phyloP scores from a whole-genome alignment of 2,888 invertebrate genomes.

The Drosophila trichaetosa region DNA sequence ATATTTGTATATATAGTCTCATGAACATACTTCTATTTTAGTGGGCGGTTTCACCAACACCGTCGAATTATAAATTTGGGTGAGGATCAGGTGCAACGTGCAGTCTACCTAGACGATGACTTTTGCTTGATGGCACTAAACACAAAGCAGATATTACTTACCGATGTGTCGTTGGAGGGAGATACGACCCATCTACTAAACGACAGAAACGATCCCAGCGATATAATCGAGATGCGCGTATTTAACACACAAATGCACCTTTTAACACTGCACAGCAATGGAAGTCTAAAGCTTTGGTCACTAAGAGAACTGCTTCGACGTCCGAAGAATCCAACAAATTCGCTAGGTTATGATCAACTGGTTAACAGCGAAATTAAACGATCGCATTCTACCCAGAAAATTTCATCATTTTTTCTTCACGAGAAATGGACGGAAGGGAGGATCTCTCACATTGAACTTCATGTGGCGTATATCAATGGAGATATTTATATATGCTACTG shows the following conservation, averaged over 20 bases:
- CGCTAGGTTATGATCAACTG: constrained; percentile 43
- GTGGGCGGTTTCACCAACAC: constrained; percentile 83
- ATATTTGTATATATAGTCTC: neutral
- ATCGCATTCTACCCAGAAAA: constrained; percentile 17
- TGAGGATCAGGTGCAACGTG: constrained; percentile 63
- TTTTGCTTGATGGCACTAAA: constrained; percentile 80
- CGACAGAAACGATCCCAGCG: constrained; percentile 55
- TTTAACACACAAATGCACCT: constrained; percentile 77
- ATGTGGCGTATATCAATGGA: constrained; percentile 78
- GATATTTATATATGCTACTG: constrained; percentile 79
- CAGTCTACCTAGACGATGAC: constrained; percentile 78
- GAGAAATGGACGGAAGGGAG: constrained; percentile 36
- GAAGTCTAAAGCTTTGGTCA: constrained; percentile 82
- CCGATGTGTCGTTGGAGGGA: constrained; percentile 82
- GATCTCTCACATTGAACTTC: constrained; percentile 54
- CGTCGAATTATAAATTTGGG: constrained; percentile 83
- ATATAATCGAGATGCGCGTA: constrained; percentile 73
- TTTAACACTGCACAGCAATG: constrained; percentile 81
- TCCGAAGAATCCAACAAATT: constrained; percentile 9
- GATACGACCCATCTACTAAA: constrained; percentile 71
- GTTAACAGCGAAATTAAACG: constrained; percentile 47
- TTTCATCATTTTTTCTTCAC: constrained; percentile 59
- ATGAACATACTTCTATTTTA: constrained; percentile 31
- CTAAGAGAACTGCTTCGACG: constrained; percentile 47
- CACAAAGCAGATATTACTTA: constrained; percentile 74